These are phyloP conservation scores for Doryteuthis pealeii DNA, from an alignment of 1,140 invertebrate species.

Conservation along the genomic window DNA sequence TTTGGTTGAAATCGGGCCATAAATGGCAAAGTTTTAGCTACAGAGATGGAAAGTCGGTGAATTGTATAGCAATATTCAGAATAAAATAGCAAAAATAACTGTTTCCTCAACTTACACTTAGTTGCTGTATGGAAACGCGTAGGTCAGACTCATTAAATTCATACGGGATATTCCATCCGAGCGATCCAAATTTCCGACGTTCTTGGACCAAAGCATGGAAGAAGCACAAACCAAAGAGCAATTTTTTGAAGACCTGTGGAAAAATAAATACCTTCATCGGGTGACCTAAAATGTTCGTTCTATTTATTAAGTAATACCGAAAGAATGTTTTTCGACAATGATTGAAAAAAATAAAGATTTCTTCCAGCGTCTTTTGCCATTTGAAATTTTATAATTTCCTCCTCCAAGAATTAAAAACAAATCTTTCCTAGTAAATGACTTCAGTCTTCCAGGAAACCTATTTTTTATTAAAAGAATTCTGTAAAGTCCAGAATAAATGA, in stretches of 20 bases:
- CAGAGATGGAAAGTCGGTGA: no score
- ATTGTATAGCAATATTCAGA: no score
- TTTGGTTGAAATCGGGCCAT: no score
- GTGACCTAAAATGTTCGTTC: conserved; percentile 13
- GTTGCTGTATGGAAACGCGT: conserved; percentile 56
- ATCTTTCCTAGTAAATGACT: no score
- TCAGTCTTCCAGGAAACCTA: no score
- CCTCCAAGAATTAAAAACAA: no score
- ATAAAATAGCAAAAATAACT: no score
- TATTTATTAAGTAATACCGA: not conserved
- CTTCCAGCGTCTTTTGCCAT: not conserved
- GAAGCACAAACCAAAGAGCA: conserved; percentile 60
- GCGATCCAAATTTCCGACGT: conserved; percentile 57
- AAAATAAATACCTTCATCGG: not conserved
- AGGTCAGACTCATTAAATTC: conserved; percentile 61
- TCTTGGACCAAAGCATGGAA: conserved; percentile 60
- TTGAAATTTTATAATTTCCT: not conserved
- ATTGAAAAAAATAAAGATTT: not conserved
- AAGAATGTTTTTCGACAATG: not conserved
- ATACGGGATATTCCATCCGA: conserved; percentile 61
- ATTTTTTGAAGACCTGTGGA: conserved; percentile 56
- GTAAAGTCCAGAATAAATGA: no score
- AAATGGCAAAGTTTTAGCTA: no score
- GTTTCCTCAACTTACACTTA: conserved; percentile 63
- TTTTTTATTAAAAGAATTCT: no score